Base-by-base conservation (phyloP, 1,140 invertebrate genomes). In the Drosophila tropicalis region DNA sequence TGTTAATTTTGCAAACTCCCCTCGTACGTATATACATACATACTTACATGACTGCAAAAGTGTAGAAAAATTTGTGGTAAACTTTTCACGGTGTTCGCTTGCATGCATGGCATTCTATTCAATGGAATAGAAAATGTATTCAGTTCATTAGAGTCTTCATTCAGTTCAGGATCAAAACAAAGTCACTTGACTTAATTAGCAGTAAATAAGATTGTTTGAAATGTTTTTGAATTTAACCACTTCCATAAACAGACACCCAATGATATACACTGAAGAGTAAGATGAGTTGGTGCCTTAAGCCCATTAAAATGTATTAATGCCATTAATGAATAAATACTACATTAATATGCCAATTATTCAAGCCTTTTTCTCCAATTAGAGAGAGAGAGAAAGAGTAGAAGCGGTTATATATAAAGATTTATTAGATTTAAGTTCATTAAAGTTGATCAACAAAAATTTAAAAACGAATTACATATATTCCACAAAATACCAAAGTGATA, bases 151-250 rank as follows among this genome's bases (percentile, higher is more conserved):
- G 36, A 19, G 7, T 22, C 15, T 41, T 39, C 19, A 29, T 44
- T 29, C 13, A 62, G 12, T 44, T 19, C 0, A 25, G 25, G n/a
- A 25, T 62, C 3, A 19, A 62, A 12, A 56, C 29, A 47, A 34
- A 72, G 70, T 58, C 47, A 64, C 72, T 74, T 70, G 75, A 83
- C 47, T 72, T 76, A 83, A 84, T 84, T 76, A 76, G 67, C 69
- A 54, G 68, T 63, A 64, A 80, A 84, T 67, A 84, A 76, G 66
- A 15, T 76, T 40, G 44, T 54, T 36, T 36, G 10, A 39, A 39
- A 39, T 39, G 13, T 39, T 13, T 39, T 39, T 39, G 12, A 12
- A 13, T 13, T 39, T 39, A 13, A 13, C 36, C 12, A 39, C 13
- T 39, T 13, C 12, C 10, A 10, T 0, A 10, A 39, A 9, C 6